These are phyloP conservation scores for Geococcyx californianus DNA, from an alignment of 2,113 vertebrate species.

Conservation along the genomic window DNA sequence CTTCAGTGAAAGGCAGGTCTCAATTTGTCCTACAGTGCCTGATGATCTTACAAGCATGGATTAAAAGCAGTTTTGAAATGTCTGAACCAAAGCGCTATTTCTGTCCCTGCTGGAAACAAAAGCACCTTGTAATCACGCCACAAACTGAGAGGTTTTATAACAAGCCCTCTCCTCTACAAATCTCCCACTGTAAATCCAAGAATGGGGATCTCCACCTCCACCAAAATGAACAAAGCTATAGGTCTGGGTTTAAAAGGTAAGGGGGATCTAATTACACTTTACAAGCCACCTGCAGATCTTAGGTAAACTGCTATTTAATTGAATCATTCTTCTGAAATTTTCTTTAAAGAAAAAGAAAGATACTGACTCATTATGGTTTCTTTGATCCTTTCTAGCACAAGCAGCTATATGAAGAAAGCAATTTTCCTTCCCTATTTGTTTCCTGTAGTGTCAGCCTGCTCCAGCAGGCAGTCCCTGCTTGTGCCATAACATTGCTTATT, in stretches of 20 bases:
- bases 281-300: slow-evolving; percentile 50
- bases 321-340: slow-evolving; percentile 40
- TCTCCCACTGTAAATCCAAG: not conserved
- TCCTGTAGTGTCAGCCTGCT: not conserved
- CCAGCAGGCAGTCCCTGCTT: not conserved
- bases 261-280: slow-evolving; percentile 41
- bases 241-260: slow-evolving; percentile 45
- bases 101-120: slow-evolving; percentile 47
- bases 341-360: slow-evolving; percentile 30
- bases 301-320: slow-evolving; percentile 43
- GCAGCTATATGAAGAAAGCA: not conserved
- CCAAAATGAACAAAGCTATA: slow-evolving; percentile 27
- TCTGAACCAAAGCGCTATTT: not conserved
- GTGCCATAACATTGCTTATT: not conserved
- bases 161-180: not conserved
- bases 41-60: not conserved
- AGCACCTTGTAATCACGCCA: slow-evolving; percentile 5
- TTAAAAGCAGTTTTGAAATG: slow-evolving; percentile 18
- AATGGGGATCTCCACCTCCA: not conserved
- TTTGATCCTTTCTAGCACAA: slow-evolving; percentile 41
- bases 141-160: not conserved
- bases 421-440: not conserved
- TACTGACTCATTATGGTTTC: slow-evolving; percentile 11
- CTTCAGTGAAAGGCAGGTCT: not conserved
- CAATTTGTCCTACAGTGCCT: not conserved